phyloP scores from a whole-genome alignment of 1,140 invertebrate species.

The Hylaeus anthracinus region DNA sequence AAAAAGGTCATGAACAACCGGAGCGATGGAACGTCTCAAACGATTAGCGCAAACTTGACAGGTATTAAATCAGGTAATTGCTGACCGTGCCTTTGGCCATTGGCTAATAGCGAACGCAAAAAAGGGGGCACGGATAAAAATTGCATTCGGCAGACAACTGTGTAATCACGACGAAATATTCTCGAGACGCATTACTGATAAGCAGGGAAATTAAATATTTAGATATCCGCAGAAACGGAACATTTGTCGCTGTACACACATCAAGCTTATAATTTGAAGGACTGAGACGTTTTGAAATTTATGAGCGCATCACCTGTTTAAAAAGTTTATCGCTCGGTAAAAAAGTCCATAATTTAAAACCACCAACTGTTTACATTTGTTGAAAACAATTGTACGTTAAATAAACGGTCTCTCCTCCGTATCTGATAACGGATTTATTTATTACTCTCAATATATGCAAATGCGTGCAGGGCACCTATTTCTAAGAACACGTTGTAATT shows the following conservation, averaged over 20 bases:
- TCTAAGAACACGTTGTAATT: no score
- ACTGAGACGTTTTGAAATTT: no score
- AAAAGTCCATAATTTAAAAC: no score
- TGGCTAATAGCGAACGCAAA: not conserved
- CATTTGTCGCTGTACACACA: not conserved
- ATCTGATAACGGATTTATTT: no score
- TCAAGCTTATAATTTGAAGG: not conserved
- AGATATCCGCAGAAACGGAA: not conserved
- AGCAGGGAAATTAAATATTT: not conserved
- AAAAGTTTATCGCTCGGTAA: no score
- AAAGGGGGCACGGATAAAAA: not conserved
- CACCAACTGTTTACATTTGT: no score
- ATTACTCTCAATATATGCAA: no score
- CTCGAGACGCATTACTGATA: not conserved
- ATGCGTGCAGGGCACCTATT: no score
- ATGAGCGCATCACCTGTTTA: no score
- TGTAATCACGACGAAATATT: not conserved
- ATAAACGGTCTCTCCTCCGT: no score
- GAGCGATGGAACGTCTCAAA: not conserved
- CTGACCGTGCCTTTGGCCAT: not conserved
- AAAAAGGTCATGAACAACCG: constrained; percentile 26
- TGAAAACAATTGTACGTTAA: no score
- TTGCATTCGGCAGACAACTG: not conserved
- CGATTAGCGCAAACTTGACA: constrained; percentile 10
- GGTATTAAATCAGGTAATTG: constrained; percentile 11